These are phyloP conservation scores for Colostygia pectinataria DNA, from an alignment of 2,888 invertebrate species.

Conservation along the genomic window DNA sequence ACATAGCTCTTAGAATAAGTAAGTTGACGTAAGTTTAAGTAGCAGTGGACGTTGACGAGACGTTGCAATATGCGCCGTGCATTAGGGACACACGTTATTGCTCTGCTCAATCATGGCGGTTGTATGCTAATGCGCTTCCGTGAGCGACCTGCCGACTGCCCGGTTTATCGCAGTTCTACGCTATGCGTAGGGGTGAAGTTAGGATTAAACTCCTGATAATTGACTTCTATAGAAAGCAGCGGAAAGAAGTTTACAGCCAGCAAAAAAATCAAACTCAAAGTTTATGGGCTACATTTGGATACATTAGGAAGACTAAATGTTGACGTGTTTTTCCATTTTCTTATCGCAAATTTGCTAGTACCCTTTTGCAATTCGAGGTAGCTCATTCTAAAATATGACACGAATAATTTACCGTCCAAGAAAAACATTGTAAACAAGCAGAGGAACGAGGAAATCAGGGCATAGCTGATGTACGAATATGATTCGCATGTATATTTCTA, in stretches of 20 bases:
- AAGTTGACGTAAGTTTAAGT: too few species aligned
- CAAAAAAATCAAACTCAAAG: too few species aligned
- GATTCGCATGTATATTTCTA: slow-evolving; percentile 16
- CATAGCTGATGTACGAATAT: slow-evolving; percentile 13
- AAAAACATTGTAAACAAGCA: slow-evolving; percentile 18
- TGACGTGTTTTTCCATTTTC: too few species aligned
- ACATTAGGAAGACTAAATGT: too few species aligned
- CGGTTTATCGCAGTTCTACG: slow-evolving; percentile 11
- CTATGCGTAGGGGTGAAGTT: too few species aligned
- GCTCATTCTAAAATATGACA: slow-evolving; percentile 13
- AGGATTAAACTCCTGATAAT: too few species aligned
- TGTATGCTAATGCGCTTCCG: slow-evolving; percentile 18
- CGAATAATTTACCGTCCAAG: slow-evolving; percentile 1
- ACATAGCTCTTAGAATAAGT: too few species aligned
- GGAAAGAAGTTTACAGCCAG: too few species aligned
- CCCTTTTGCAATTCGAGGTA: slow-evolving; percentile 1
- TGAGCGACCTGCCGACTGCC: not conserved
- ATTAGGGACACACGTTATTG: slow-evolving; percentile 7
- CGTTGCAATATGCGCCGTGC: slow-evolving; percentile 5
- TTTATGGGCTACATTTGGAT: too few species aligned
- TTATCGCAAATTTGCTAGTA: slow-evolving; percentile 8
- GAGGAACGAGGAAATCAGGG: slow-evolving; percentile 2
- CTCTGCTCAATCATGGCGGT: slow-evolving; percentile 9
- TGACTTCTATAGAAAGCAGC: too few species aligned
- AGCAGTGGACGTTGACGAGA: slow-evolving; percentile 8